Evolutionary conservation across 2,888 invertebrate species (phyloP).

Genomic region (Eristalinus sepulchralis): DNA sequence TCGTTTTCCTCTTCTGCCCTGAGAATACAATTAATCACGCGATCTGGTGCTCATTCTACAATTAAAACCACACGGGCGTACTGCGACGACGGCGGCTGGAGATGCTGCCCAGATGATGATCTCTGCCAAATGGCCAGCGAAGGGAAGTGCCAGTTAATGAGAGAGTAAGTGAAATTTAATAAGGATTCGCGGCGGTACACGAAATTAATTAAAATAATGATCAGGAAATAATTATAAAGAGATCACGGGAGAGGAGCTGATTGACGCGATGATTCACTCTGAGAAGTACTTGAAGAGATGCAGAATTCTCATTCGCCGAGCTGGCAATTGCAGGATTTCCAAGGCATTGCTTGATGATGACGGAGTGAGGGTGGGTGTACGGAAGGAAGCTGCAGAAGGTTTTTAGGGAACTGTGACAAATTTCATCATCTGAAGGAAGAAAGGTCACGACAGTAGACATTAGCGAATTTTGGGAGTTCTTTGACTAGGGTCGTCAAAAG

Average conservation of each 20-base stretch:
- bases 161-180: neutral
- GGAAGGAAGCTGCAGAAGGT: no score
- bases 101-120: neutral
- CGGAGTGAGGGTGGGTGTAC: no score
- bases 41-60: constrained; percentile 20
- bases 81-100: neutral
- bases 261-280: neutral
- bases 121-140: neutral
- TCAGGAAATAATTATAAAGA: neutral
- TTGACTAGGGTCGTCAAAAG: no score
- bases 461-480: no score
- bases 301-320: neutral
- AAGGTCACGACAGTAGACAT: no score
- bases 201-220: neutral
- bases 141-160: neutral
- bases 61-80: neutral
- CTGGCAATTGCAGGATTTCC: no score
- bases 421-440: no score
- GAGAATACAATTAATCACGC: constrained; percentile 47
- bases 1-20: neutral
- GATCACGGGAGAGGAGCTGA: neutral
- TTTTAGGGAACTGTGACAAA: no score
- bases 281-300: neutral
- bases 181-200: neutral
- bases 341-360: no score